Percentiles rank a stretch among this genome's conserved stretches.
Conservation (phyloP, 2,888 invertebrate species). For the Phaonia tiefii region DNA sequence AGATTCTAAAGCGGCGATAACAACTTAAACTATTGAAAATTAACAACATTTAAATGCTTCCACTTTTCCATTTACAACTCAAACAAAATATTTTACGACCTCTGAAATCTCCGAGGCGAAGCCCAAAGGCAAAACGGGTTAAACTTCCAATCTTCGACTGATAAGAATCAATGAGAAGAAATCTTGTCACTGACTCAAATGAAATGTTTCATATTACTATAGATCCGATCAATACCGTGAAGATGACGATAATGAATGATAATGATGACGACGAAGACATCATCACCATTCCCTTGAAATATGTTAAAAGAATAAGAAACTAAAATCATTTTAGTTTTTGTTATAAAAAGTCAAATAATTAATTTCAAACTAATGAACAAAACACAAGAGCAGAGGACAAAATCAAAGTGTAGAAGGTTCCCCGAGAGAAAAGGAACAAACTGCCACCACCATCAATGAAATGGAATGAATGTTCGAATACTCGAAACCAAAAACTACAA, state of each 20-base stretch:
- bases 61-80: conserved; percentile 55
- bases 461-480: not conserved
- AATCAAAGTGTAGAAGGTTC: not conserved
- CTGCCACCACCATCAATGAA: conserved; percentile 12
- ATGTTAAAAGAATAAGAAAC: conserved; percentile 31
- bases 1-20: conserved; percentile 46
- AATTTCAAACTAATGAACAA: conserved; percentile 63
- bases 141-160: conserved; percentile 22
- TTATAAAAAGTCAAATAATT: conserved; percentile 59
- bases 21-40: conserved; percentile 61
- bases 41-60: conserved; percentile 66
- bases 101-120: not conserved
- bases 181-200: conserved; percentile 53
- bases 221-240: not conserved
- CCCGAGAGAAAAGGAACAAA: not conserved
- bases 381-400: conserved; percentile 31
- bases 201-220: conserved; percentile 52
- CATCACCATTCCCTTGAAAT: conserved; percentile 51
- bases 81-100: conserved; percentile 30
- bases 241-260: conserved; percentile 5
- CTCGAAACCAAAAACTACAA: conserved; percentile 2
- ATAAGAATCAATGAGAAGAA: conserved; percentile 58
- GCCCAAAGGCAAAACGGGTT: conserved; percentile 56
- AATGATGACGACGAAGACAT: conserved; percentile 25
- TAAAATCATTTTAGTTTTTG: conserved; percentile 27